A percentile compares a stretch with the other conserved stretches of the same genome.
These are phyloP conservation scores for Agriopis leucophaearia DNA, from an alignment of 2,888 invertebrate species.

Conservation along the genomic window DNA sequence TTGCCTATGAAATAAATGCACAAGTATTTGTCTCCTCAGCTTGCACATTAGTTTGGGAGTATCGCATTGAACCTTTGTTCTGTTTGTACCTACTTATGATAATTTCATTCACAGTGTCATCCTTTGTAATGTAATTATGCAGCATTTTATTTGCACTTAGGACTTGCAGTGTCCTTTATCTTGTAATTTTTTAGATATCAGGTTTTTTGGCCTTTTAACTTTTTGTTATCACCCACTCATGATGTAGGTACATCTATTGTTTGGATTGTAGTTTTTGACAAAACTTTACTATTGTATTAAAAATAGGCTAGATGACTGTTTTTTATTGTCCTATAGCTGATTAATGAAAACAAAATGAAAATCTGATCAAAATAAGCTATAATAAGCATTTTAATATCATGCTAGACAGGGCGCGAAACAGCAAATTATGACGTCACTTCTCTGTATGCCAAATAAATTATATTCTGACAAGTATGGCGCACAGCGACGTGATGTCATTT, in stretches of 20 bases:
- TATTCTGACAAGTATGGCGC: too few species aligned
- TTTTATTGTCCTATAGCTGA: too few species aligned
- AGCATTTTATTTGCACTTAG: slow-evolving; percentile 10
- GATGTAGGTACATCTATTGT: slow-evolving; percentile 13
- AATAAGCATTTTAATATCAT: too few species aligned
- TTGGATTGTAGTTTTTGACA: slow-evolving; percentile 3
- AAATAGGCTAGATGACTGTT: too few species aligned
- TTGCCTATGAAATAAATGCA: slow-evolving; percentile 72
- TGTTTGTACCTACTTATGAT: slow-evolving; percentile 53
- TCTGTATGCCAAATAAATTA: too few species aligned
- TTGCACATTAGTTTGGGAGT: slow-evolving; percentile 61
- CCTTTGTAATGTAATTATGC: slow-evolving; percentile 34
- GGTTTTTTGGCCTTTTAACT: slow-evolving; percentile 15
- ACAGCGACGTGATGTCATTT: too few species aligned
- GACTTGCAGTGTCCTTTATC: slow-evolving; percentile 12
- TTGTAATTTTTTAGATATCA: slow-evolving; percentile 12
- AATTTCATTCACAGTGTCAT: slow-evolving; percentile 42
- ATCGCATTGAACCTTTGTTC: slow-evolving; percentile 70
- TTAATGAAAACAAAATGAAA: too few species aligned
- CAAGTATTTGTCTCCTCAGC: slow-evolving; percentile 61
- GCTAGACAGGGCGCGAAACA: too few species aligned
- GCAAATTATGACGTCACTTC: too few species aligned
- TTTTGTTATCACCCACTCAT: slow-evolving; percentile 15
- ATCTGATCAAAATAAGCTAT: too few species aligned
- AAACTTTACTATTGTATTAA: too few species aligned